phyloP scores from a whole-genome alignment of 2,797 vertebrate genomes.

The Pseudopleuronectes americanus region DNA sequence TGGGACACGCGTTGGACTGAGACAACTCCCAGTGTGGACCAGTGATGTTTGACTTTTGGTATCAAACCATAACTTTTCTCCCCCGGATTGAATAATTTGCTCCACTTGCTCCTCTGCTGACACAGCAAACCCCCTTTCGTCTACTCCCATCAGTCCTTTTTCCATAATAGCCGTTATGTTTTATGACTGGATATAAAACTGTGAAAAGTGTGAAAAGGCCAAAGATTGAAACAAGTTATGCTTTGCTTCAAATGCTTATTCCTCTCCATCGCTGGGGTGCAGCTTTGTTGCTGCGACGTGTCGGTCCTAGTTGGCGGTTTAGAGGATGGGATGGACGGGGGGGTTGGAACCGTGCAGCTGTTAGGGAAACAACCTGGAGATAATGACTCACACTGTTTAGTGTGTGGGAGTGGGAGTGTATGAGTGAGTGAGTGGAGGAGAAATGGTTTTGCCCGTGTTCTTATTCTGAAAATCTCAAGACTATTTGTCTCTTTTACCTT shows the following conservation, averaged over 20 bases:
- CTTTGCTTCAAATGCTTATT: constrained; percentile 1
- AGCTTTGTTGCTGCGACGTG: constrained; percentile 11
- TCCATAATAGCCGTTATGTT: constrained; percentile 14
- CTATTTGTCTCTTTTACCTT: not conserved
- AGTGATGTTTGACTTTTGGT: no score
- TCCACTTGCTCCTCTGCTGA: not conserved
- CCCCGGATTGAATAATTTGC: no score
- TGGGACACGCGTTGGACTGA: no score
- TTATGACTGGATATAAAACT: constrained; percentile 25
- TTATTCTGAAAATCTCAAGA: constrained; percentile 13
- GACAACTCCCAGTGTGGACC: no score
- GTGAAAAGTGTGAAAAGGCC: not conserved
- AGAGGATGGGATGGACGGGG: constrained; percentile 42
- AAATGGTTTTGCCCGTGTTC: not conserved
- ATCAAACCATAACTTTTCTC: no score
- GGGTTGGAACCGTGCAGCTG: constrained; percentile 23
- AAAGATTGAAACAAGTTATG: not conserved
- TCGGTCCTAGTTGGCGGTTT: constrained; percentile 19
- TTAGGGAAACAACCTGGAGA: constrained; percentile 50
- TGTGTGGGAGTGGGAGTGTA: constrained; percentile 9
- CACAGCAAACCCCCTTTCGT: not conserved
- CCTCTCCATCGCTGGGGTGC: not conserved
- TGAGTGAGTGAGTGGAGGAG: not conserved
- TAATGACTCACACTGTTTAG: constrained; percentile 60
- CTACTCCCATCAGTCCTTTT: not conserved